phyloP scores from a whole-genome alignment of 2,113 vertebrate species.

The Varanus salvator region DNA sequence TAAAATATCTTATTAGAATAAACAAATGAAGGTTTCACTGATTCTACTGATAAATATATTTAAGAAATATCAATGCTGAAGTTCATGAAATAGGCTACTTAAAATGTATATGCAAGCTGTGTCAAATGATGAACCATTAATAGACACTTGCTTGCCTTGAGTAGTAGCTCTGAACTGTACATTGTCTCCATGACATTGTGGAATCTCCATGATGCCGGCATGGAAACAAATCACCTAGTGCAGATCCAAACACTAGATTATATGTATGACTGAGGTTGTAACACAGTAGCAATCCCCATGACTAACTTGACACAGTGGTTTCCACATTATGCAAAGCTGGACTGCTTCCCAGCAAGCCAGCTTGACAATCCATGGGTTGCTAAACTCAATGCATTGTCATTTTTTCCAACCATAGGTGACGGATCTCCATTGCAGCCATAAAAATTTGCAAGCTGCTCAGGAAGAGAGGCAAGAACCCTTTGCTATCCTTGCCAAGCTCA shows the following conservation, averaged over 20 bases:
- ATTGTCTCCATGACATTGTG: not conserved
- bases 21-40: not conserved
- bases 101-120: not conserved
- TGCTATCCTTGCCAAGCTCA: no score
- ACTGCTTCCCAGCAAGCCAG: no score
- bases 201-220: not conserved
- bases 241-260: not conserved
- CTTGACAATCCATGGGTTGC: no score
- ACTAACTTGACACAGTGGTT: no score
- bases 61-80: not conserved
- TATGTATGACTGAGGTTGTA: not conserved
- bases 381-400: no score
- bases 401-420: no score
- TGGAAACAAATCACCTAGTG: not conserved
- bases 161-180: not conserved
- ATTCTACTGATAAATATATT: not conserved
- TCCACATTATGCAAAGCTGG: no score
- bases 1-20: slow-evolving; percentile 5
- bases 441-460: no score
- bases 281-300: not conserved
- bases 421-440: no score
- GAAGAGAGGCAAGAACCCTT: no score
- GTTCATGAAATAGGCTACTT: not conserved
- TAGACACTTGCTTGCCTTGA: not conserved
- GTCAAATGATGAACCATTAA: not conserved